Percentiles rank a stretch among this genome's conserved stretches.
These are phyloP conservation scores for Apamea anceps DNA, from an alignment of 2,888 invertebrate genomes.

Conservation along the genomic window DNA sequence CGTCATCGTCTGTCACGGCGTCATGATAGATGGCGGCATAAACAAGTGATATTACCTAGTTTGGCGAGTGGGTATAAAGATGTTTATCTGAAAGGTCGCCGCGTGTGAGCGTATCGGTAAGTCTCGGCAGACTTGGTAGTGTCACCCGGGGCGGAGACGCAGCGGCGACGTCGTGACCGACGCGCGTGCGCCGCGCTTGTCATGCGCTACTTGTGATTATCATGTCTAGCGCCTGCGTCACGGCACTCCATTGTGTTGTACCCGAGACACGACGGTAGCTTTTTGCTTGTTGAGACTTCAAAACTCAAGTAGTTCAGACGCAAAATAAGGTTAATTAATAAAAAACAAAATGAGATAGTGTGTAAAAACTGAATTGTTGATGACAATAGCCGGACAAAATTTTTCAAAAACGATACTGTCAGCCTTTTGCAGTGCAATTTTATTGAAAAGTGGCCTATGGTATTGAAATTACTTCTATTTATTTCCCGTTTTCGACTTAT, in stretches of 20 bases:
- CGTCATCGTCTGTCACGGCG: slow-evolving; percentile 77
- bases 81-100: slow-evolving; percentile 76
- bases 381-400: slow-evolving; percentile 54
- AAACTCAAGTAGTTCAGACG: slow-evolving; percentile 67
- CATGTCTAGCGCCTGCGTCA: slow-evolving; percentile 83
- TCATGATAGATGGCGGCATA: slow-evolving; percentile 81
- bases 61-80: slow-evolving; percentile 76
- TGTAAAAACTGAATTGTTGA: slow-evolving; percentile 63
- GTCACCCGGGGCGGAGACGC: slow-evolving; percentile 78
- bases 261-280: slow-evolving; percentile 63
- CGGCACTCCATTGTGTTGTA: slow-evolving; percentile 72
- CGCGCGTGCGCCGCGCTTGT: slow-evolving; percentile 85
- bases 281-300: slow-evolving; percentile 72
- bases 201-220: slow-evolving; percentile 88
- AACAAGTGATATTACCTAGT: slow-evolving; percentile 80
- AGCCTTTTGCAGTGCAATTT: slow-evolving; percentile 39
- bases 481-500: slow-evolving; percentile 6
- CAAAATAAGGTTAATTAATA: slow-evolving; percentile 75
- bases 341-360: slow-evolving; percentile 62
- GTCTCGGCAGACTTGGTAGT: slow-evolving; percentile 69
- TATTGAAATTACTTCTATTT: slow-evolving; percentile 21
- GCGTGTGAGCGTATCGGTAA: slow-evolving; percentile 54
- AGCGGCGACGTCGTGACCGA: slow-evolving; percentile 81
- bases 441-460: slow-evolving; percentile 44
- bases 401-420: slow-evolving; percentile 50